Percentiles rank a stretch among this genome's conserved stretches.
Conservation (phyloP, 2,113 vertebrate genomes). For the Peromyscus polionotus region DNA sequence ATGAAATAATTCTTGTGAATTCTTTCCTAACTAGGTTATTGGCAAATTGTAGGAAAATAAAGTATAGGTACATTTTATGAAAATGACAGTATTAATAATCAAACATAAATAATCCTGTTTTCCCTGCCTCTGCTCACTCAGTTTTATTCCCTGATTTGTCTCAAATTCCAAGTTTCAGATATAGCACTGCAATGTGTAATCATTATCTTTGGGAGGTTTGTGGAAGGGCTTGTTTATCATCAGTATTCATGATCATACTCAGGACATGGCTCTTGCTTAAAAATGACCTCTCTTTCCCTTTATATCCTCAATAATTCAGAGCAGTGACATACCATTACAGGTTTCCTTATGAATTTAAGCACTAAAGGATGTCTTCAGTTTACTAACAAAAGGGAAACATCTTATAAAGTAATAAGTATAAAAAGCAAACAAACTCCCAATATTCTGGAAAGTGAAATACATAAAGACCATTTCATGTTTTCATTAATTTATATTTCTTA, state of each 20-base stretch:
- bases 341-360: not conserved
- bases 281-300: not conserved
- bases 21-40: not conserved
- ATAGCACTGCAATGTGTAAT: too few species aligned
- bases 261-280: not conserved
- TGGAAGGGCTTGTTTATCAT: not conserved
- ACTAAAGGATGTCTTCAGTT: not conserved
- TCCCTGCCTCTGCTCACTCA: not conserved
- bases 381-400: not conserved
- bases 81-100: not conserved
- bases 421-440: not conserved
- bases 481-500: not conserved
- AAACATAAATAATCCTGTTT: not conserved
- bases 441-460: not conserved
- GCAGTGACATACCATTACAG: not conserved
- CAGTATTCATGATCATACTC: not conserved
- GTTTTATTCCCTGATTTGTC: not conserved
- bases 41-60: not conserved
- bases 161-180: not conserved
- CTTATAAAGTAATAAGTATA: not conserved
- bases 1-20: conserved; percentile 7
- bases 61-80: not conserved
- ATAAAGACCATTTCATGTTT: not conserved
- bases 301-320: not conserved
- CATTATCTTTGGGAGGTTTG: not conserved